Evolutionary conservation across 1,140 invertebrate species (phyloP).

Genomic region (Listronotus oregonensis): DNA sequence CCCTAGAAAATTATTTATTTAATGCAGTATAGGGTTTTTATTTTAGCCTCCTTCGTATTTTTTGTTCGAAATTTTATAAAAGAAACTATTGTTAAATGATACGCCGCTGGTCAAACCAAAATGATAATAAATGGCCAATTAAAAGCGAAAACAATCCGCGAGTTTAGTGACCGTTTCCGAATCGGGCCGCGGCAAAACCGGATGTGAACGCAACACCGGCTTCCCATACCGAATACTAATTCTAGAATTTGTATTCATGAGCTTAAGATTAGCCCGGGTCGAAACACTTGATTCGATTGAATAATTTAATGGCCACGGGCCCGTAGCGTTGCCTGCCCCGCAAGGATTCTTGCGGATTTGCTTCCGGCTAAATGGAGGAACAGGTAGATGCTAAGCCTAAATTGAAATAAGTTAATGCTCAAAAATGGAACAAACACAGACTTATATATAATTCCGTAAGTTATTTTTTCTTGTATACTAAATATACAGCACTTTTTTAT

Average conservation of each 20-base stretch:
- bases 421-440: no score
- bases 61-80: no score
- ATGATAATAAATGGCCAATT: constrained; percentile 4
- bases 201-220: constrained; percentile 34
- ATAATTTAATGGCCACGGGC: constrained; percentile 29
- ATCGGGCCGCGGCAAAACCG: constrained; percentile 24
- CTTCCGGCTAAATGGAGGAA: background rate
- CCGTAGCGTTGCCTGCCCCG: constrained; percentile 10
- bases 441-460: no score
- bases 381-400: no score
- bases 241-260: constrained; percentile 35
- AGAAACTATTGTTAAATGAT: no score
- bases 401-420: no score
- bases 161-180: constrained; percentile 33
- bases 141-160: constrained; percentile 26
- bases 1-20: no score
- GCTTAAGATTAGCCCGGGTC: constrained; percentile 33
- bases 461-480: no score
- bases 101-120: no score
- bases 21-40: no score
- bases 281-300: constrained; percentile 35
- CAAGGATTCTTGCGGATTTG: constrained; percentile 26
- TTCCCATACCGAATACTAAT: constrained; percentile 28
- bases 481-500: no score
- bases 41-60: no score